phyloP scores from a whole-genome alignment of 2,797 vertebrate species.

The Hozukius guyotensis region DNA sequence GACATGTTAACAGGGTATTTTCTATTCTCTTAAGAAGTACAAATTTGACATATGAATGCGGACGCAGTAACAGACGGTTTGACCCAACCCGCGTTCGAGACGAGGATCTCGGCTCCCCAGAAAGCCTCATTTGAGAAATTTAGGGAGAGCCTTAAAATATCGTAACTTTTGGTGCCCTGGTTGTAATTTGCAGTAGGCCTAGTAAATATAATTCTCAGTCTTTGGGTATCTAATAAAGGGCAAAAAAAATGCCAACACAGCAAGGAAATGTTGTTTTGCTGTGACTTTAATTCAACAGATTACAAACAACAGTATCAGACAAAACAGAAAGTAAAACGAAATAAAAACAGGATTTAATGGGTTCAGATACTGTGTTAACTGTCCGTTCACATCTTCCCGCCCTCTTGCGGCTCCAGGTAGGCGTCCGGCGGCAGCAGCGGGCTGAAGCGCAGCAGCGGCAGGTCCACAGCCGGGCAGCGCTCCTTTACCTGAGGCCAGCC shows the following conservation, averaged over 20 bases:
- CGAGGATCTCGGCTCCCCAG: no score
- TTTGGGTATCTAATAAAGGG: background rate
- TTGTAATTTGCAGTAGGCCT: no score
- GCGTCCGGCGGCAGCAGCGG: constrained; percentile 58
- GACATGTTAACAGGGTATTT: no score
- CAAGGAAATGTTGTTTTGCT: background rate
- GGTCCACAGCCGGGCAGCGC: constrained; percentile 49
- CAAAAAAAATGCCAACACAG: background rate
- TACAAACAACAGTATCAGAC: background rate
- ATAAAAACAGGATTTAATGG: background rate
- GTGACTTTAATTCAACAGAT: constrained; percentile 45
- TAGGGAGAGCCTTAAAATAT: no score
- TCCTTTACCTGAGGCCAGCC: constrained; percentile 61
- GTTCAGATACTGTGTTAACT: background rate
- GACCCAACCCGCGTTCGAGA: no score
- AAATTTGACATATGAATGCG: no score
- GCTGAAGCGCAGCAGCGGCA: constrained; percentile 79
- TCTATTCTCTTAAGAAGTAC: no score
- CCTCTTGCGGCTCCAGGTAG: constrained; percentile 44
- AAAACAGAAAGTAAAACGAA: background rate
- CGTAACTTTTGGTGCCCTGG: no score
- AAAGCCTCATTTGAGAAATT: no score
- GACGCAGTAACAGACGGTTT: no score
- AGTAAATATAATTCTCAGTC: no score
- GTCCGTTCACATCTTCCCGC: constrained; percentile 29